These are phyloP conservation scores for Caprella mutica DNA, from an alignment of 2,888 invertebrate genomes.

Conservation along the genomic window DNA sequence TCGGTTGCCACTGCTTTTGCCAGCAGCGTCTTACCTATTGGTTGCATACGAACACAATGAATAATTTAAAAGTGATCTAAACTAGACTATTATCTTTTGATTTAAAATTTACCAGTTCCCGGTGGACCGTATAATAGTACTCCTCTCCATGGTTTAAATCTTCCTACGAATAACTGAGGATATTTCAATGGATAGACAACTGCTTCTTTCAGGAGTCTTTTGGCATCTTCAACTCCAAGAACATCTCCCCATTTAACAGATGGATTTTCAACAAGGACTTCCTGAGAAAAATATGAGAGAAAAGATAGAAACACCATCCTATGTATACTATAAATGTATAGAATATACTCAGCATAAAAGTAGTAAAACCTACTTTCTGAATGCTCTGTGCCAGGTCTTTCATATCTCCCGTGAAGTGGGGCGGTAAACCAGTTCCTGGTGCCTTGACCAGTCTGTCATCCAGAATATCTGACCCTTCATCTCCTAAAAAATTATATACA, in stretches of 20 bases:
- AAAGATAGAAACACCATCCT: too few relatives aligned
- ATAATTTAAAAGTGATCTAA: too few relatives aligned
- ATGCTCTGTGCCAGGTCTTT: conserved; percentile 54
- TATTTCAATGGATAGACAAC: conserved; percentile 57
- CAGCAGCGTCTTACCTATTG: conserved; percentile 64
- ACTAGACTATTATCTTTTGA: too few relatives aligned
- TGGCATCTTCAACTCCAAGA: conserved; percentile 60
- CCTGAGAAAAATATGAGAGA: too few relatives aligned
- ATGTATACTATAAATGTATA: too few relatives aligned
- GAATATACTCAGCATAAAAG: too few relatives aligned
- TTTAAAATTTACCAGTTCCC: conserved; percentile 51
- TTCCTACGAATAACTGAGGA: conserved; percentile 45
- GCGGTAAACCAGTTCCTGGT: conserved; percentile 3
- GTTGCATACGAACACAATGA: too few relatives aligned
- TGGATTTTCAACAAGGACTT: conserved; percentile 53
- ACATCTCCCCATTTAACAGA: conserved; percentile 70
- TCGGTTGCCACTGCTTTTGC: conserved; percentile 80
- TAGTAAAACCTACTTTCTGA: conserved; percentile 47
- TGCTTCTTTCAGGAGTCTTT: conserved; percentile 69
- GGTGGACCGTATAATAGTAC: conserved; percentile 62
- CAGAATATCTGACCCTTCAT: conserved; percentile 21
- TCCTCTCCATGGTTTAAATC: conserved; percentile 67
- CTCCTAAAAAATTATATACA: too few relatives aligned
- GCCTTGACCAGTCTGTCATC: conserved; percentile 25
- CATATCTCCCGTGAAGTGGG: conserved; percentile 47